phyloP scores from a whole-genome alignment of 2,888 invertebrate genomes.

The Microdon myrmicae region DNA sequence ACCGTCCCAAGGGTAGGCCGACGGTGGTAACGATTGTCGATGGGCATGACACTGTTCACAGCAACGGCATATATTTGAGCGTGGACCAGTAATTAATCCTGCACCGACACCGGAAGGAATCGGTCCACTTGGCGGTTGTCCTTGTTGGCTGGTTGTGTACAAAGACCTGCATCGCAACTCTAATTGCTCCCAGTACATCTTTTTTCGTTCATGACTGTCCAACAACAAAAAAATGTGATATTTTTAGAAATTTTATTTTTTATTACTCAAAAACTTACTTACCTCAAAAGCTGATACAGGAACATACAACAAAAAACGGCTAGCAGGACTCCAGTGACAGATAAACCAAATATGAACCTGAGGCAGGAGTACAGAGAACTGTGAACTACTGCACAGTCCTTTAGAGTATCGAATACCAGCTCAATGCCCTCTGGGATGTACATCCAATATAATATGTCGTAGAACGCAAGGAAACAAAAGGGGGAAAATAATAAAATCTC shows the following conservation, averaged over 20 bases:
- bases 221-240: constrained; percentile 2
- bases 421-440: constrained; percentile 71
- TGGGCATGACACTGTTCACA: constrained; percentile 75
- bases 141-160: constrained; percentile 69
- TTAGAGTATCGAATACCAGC: constrained; percentile 86
- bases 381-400: constrained; percentile 90
- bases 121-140: constrained; percentile 62
- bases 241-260: constrained; percentile 29
- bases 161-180: constrained; percentile 85
- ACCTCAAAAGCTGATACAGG: constrained; percentile 87
- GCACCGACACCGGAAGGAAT: constrained; percentile 56
- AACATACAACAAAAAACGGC: constrained; percentile 94
- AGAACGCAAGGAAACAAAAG: too few relatives aligned
- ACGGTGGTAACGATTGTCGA: constrained; percentile 69
- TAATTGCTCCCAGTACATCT: constrained; percentile 94
- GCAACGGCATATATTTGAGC: constrained; percentile 71
- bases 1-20: constrained; percentile 72
- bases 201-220: constrained; percentile 87
- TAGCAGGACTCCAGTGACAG: constrained; percentile 88
- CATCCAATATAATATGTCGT: too few relatives aligned
- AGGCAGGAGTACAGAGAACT: constrained; percentile 89
- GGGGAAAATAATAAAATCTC: too few relatives aligned
- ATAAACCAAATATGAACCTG: constrained; percentile 89
- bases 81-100: constrained; percentile 65
- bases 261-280: constrained; percentile 47